Evolutionary conservation across 92 coral and sea anemone genomes (phyloP).

Genomic region (Heliopora coerulea): DNA sequence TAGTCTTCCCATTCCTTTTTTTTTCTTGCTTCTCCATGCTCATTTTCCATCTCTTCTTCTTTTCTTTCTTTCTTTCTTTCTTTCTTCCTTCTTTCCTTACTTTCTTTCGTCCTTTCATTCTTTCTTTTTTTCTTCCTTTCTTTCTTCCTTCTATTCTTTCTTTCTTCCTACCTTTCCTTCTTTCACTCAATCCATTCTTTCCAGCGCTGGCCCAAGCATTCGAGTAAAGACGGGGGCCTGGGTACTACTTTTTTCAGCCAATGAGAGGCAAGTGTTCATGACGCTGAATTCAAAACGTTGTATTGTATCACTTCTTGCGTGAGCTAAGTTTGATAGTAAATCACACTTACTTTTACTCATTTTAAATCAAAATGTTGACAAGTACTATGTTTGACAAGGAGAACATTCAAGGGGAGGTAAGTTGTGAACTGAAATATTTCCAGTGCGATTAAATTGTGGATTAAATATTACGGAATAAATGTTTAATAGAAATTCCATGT

Average conservation of each 20-base stretch:
- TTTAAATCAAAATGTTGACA: conserved; percentile 35
- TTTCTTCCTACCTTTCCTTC: neutral
- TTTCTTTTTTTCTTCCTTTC: too few relatives aligned
- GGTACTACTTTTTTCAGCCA: conserved; percentile 41
- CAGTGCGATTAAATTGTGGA: neutral
- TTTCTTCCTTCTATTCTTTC: too few relatives aligned
- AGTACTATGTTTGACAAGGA: conserved; percentile 44
- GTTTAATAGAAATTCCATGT: neutral
- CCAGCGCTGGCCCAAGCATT: too few relatives aligned
- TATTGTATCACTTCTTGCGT: conserved; percentile 3
- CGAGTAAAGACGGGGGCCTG: neutral
- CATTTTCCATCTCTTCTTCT: too few relatives aligned
- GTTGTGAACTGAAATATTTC: conserved; percentile 1
- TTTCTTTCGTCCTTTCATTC: too few relatives aligned
- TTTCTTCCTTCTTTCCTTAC: too few relatives aligned
- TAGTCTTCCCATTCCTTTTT: too few relatives aligned
- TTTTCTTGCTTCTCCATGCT: too few relatives aligned
- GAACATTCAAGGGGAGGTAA: conserved; percentile 46
- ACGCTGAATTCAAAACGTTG: conserved; percentile 46
- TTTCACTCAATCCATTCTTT: neutral
- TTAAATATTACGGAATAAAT: too few relatives aligned
- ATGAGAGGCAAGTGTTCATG: conserved; percentile 32
- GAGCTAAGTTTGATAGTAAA: neutral
- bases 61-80: too few relatives aligned
- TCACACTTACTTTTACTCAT: neutral